These are phyloP conservation scores for Drosophila guanche DNA, from an alignment of 1,140 invertebrate species.

Conservation along the genomic window DNA sequence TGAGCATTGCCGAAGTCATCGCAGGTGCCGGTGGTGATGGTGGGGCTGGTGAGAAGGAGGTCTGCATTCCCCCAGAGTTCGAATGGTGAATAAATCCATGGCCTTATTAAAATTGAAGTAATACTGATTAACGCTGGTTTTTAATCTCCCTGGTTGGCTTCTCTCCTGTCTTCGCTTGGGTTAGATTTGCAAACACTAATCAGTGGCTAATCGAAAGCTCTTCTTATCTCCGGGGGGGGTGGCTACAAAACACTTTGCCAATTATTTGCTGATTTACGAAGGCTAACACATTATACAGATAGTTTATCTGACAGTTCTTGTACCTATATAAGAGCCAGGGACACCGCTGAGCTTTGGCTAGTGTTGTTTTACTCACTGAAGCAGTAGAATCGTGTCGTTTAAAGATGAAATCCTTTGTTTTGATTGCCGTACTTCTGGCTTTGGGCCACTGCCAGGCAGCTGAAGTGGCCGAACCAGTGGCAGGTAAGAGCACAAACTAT, in stretches of 20 bases:
- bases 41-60: slow-evolving; percentile 69
- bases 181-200: slow-evolving; percentile 10
- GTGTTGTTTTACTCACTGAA: slow-evolving; percentile 9
- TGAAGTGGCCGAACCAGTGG: slow-evolving; percentile 43
- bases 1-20: slow-evolving; percentile 64
- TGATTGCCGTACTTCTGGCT: slow-evolving; percentile 48
- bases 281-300: slow-evolving; percentile 20
- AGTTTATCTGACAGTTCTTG: slow-evolving; percentile 35
- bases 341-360: not conserved
- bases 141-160: slow-evolving; percentile 1
- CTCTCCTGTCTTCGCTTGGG: not conserved
- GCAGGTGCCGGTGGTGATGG: slow-evolving; percentile 47
- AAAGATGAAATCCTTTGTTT: slow-evolving; percentile 59
- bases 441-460: slow-evolving; percentile 37
- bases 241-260: slow-evolving; percentile 34
- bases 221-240: slow-evolving; percentile 39
- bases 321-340: slow-evolving; percentile 54
- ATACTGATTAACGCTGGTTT: not conserved
- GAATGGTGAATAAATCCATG: slow-evolving; percentile 55
- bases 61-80: slow-evolving; percentile 74
- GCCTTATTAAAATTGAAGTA: slow-evolving; percentile 51
- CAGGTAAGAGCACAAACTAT: slow-evolving; percentile 29
- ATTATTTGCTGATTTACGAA: slow-evolving; percentile 50
- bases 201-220: slow-evolving; percentile 53
- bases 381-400: slow-evolving; percentile 10